Base-by-base conservation (phyloP, 2,797 vertebrate genomes). In the Pantherophis vulpinus region DNA sequence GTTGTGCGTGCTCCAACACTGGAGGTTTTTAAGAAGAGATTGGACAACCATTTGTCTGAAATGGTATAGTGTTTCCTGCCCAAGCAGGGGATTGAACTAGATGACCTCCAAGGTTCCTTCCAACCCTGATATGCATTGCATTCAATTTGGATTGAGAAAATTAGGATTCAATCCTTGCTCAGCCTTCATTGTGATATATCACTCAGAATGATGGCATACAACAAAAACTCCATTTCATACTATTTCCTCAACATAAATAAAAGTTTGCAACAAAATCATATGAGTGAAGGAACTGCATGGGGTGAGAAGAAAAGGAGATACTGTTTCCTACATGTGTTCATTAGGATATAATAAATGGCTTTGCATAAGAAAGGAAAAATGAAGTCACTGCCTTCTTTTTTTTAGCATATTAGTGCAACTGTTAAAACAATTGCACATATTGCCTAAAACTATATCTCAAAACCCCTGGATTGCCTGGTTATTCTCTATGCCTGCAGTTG, bases 381-480 rank as follows among this genome's bases (percentile, higher is more conserved):
- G 93, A 94, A 94, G 63, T 58, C 88, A 93, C 0, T 2, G 63
- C 90, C 55, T 95, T 89, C 56, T 94, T 5, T 13, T 29, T 95
- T 95, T 93, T 51, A 91, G 95, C 92, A 79, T 94, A 91, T 94
- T 0, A 0, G 0, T 0, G 92, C 96, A 97, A 91, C 95, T 88
- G 96, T 96, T 96, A 95, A 92, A 93, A 47, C 92, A 79, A 83
- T 92, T 93, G 59, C 91, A 92, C 93, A 93, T 92, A 60, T 66
- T 91, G 61, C 79, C 92, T 94, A 92, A 96, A 95, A 94, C 93
- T 88, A 92, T 59, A 91, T 83, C 63, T 93, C 5, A 95, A 94
- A 59, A 91, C 63, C 32, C 90, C 32, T 61, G 7, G 3, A 91
- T 95, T 59, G 63, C 92, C 94, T 11, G 51, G 5, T 3, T 93